Evolutionary conservation across 2,113 vertebrate genomes (phyloP).

Genomic region (Elanus axillaris): DNA sequence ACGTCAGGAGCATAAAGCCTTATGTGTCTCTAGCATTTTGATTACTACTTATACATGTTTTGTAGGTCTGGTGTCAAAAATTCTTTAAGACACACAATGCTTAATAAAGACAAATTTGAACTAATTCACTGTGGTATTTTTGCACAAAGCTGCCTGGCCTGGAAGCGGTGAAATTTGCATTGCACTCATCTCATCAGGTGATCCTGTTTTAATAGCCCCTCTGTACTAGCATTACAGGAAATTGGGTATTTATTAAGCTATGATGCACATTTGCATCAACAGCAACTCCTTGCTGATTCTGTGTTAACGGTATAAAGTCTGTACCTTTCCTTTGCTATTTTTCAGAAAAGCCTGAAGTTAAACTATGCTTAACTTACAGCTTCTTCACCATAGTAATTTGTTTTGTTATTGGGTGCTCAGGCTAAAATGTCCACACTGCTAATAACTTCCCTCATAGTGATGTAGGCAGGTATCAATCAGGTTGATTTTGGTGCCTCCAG

Average conservation of each 20-base stretch:
- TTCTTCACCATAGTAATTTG: background rate
- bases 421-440: background rate
- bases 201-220: background rate
- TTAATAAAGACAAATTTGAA: background rate
- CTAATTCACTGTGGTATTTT: background rate
- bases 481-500: background rate
- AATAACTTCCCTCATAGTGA: background rate
- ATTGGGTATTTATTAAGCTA: background rate
- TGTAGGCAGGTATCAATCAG: background rate
- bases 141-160: background rate
- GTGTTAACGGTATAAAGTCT: background rate
- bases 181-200: background rate
- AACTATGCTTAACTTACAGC: background rate
- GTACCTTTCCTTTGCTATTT: background rate
- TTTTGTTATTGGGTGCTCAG: background rate
- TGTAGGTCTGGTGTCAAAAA: background rate
- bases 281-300: background rate
- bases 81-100: background rate
- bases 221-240: background rate
- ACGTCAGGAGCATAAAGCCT: background rate
- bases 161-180: background rate
- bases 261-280: background rate
- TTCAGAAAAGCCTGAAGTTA: background rate
- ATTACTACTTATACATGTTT: background rate
- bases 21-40: background rate